These are phyloP conservation scores for Gorsachius magnificus DNA, from an alignment of 2,797 vertebrate species.

Conservation along the genomic window DNA sequence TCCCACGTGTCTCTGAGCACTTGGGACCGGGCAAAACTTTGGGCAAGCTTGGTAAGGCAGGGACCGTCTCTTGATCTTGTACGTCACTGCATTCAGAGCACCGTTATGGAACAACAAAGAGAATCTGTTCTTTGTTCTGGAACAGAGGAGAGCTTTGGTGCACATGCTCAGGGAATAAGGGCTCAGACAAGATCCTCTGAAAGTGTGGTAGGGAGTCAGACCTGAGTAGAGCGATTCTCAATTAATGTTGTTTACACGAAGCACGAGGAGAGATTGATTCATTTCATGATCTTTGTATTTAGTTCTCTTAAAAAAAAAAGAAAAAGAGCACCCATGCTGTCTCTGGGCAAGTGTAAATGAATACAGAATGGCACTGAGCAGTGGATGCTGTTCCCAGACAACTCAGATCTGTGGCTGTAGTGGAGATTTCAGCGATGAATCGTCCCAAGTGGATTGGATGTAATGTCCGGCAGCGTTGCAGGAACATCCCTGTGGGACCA, in stretches of 20 bases:
- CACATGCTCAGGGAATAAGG: not conserved
- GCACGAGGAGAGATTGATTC: not conserved
- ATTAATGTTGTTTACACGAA: slow-evolving; percentile 6
- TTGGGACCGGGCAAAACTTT: not conserved
- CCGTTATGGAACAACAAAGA: not conserved
- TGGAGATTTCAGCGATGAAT: not conserved
- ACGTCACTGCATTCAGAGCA: rapidly evolving
- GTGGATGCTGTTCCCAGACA: slow-evolving; percentile 19
- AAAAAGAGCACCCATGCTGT: not conserved
- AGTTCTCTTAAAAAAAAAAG: not conserved
- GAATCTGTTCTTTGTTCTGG: slow-evolving; percentile 36
- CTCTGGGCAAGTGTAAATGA: not conserved
- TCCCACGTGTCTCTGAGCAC: not conserved
- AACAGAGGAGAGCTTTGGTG: not conserved
- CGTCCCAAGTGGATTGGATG: not conserved
- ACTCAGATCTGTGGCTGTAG: slow-evolving; percentile 22
- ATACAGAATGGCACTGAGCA: not conserved
- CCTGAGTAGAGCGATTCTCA: not conserved
- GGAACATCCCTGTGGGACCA: not conserved
- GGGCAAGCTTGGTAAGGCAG: not conserved
- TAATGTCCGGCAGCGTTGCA: not conserved
- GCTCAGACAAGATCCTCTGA: not conserved
- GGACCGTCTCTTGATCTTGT: rapidly evolving
- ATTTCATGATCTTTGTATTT: not conserved
- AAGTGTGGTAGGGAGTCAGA: not conserved